These are phyloP conservation scores for Meteorus sp. DNA, from an alignment of 1,140 invertebrate species.

Conservation along the genomic window DNA sequence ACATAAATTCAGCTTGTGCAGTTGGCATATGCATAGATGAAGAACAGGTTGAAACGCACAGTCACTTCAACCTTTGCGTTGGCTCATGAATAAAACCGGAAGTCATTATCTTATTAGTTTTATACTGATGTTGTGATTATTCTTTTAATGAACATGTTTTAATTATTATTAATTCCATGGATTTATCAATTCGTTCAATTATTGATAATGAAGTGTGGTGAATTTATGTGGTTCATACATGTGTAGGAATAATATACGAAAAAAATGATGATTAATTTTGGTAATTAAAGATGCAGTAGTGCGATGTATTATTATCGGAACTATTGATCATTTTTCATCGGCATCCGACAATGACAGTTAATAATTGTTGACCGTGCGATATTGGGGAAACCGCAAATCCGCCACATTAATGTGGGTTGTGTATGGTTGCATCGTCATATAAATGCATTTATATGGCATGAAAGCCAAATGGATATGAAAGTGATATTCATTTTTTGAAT, in stretches of 20 bases:
- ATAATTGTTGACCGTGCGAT: conserved; percentile 5
- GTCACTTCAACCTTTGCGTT: background rate
- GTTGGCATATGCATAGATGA: background rate
- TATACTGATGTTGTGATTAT: too few relatives aligned
- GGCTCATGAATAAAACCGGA: background rate
- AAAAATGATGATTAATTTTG: background rate
- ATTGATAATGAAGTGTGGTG: too few relatives aligned
- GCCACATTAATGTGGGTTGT: background rate
- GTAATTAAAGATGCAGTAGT: background rate
- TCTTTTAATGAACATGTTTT: too few relatives aligned
- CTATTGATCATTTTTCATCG: background rate
- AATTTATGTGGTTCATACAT: too few relatives aligned
- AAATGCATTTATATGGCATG: conserved; percentile 4
- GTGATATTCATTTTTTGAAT: too few relatives aligned
- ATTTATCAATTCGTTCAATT: too few relatives aligned
- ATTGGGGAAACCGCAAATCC: background rate
- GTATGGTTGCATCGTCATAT: background rate
- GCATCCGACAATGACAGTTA: background rate
- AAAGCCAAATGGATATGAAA: too few relatives aligned
- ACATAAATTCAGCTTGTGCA: conserved; percentile 6
- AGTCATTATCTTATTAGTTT: too few relatives aligned
- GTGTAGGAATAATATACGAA: too few relatives aligned
- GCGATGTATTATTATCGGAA: conserved; percentile 5
- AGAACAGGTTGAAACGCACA: conserved; percentile 1
- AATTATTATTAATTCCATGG: too few relatives aligned